Evolutionary conservation across 2,113 vertebrate species (phyloP).

Genomic region (Syngnathus floridae): DNA sequence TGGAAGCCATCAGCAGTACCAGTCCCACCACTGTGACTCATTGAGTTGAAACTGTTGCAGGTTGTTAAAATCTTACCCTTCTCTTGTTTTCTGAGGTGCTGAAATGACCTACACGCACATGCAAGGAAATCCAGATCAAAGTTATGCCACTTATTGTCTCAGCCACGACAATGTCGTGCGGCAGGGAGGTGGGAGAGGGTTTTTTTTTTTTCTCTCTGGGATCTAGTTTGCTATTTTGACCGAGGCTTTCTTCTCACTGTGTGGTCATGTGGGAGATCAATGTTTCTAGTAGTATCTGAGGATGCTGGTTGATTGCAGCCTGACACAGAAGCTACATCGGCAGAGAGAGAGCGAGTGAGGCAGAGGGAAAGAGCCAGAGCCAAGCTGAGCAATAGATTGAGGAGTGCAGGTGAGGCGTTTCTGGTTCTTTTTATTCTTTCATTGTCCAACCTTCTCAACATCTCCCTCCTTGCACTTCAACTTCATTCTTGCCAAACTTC

Average conservation of each 20-base stretch:
- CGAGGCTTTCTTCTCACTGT: conserved; percentile 66
- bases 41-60: conserved; percentile 57
- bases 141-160: conserved; percentile 56
- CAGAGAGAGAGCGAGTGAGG: conserved; percentile 12
- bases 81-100: conserved; percentile 15
- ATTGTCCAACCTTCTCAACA: conserved; percentile 18
- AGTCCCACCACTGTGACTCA: conserved; percentile 64
- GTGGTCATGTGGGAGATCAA: conserved; percentile 58
- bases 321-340: conserved; percentile 53
- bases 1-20: conserved; percentile 67
- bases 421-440: conserved; percentile 26
- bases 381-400: conserved; percentile 22
- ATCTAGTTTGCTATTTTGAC: conserved; percentile 65
- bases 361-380: conserved; percentile 3
- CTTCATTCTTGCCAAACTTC: conserved; percentile 50
- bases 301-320: conserved; percentile 51
- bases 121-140: conserved; percentile 50
- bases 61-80: conserved; percentile 45
- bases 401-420: conserved; percentile 37
- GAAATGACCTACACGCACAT: conserved; percentile 15
- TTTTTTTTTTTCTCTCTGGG: conserved; percentile 40
- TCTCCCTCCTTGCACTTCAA: conserved; percentile 46
- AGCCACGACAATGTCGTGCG: conserved; percentile 40
- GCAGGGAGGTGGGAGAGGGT: conserved; percentile 27
- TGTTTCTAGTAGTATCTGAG: conserved; percentile 40